phyloP scores from a whole-genome alignment of 2,113 vertebrate genomes.

The Passer montanus region DNA sequence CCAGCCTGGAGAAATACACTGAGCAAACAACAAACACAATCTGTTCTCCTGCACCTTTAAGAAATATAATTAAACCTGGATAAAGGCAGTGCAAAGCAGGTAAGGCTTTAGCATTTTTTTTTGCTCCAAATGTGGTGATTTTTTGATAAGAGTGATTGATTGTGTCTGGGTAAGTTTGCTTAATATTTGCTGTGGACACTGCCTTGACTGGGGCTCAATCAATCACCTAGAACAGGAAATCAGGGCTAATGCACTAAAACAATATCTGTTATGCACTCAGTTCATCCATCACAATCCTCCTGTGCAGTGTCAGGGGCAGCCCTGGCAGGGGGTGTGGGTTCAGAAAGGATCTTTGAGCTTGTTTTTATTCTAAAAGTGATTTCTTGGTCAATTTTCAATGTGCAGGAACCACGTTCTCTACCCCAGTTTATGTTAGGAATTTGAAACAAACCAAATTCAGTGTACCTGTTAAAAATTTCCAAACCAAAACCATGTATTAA shows the following conservation, averaged over 20 bases:
- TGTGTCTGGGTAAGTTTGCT: conserved; percentile 57
- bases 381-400: neutral
- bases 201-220: conserved; percentile 58
- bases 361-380: neutral
- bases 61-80: neutral
- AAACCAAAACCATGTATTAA: neutral
- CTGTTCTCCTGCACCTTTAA: neutral
- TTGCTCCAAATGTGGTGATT: neutral
- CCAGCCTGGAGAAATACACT: neutral
- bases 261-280: conserved; percentile 55
- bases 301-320: neutral
- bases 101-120: neutral
- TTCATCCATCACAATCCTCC: conserved; percentile 67
- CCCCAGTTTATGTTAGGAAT: neutral
- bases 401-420: neutral
- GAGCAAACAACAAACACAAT: neutral
- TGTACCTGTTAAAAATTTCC: neutral
- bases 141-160: conserved; percentile 65
- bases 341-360: neutral
- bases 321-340: neutral
- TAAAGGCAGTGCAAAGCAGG: neutral
- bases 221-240: conserved; percentile 69
- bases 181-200: conserved; percentile 63
- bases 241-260: conserved; percentile 70
- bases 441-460: neutral